Base-by-base conservation (phyloP, 1,140 invertebrate species). In the Drosophila teissieri region DNA sequence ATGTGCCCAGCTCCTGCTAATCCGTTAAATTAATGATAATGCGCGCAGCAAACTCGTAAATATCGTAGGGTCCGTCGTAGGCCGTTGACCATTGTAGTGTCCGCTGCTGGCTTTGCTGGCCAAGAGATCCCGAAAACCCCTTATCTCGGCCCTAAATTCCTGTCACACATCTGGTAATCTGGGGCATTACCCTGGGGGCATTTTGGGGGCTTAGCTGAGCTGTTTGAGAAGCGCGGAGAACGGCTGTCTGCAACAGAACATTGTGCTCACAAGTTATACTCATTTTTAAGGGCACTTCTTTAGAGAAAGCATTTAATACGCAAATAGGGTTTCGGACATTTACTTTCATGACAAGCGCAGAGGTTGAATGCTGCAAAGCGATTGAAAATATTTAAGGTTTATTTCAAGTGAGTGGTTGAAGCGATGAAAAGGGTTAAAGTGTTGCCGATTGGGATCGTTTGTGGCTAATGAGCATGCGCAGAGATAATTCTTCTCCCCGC, bases 11-110 rank as follows among this genome's bases (percentile, higher is more conserved):
- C 17, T 14, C 17, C 42, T 70, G 64, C 73, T 86, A 86, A 86
- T 86, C 83, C 69, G 70, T 52, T 79, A 88, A 86, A 86, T 86
- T 88, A 88, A 86, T 88, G 83, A 88, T 86, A 88, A 76, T 82
- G 75, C 84, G 83, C 83, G 79, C 83, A 67, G 37, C 65, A 67
- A 60, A 68, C 56, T 80, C 80, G 65, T 85, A 83, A 80, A 84
- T 76, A 70, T 54, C 40, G 37, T 27, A 49, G 55, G 58, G n/a
- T 14, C 46, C n/a, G n/a, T n/a, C n/a, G n/a, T n/a, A n/a, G 49
- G 51, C 44, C 42, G 34, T 36, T 42, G 40, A 39, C 31, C 56
- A 64, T 62, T 67, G 58, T 64, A 19, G 44, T 63, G 27, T 22
- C 37, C 31, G 39, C 22, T 15, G 4, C n/a, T 27, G 54, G 51